A percentile compares a stretch with the other conserved stretches of the same genome.
phyloP scores from a whole-genome alignment of 1,140 invertebrate genomes.

The Littorina saxatilis region DNA sequence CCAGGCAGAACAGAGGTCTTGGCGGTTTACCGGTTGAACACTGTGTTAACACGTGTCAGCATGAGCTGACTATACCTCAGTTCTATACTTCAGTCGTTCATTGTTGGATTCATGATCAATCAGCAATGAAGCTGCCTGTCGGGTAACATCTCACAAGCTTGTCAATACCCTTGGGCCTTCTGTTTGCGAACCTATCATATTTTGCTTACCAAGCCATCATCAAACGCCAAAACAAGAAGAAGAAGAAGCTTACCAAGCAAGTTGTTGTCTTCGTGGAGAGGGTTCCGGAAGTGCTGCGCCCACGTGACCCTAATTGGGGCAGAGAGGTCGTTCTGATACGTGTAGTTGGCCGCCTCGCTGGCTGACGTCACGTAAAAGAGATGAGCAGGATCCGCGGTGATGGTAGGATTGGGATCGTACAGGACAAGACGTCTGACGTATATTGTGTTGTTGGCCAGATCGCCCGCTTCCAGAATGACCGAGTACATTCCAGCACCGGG shows the following conservation, averaged over 20 bases:
- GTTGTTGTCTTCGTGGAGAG: constrained; percentile 44
- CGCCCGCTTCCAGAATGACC: constrained; percentile 50
- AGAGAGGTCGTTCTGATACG: constrained; percentile 32
- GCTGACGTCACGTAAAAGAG: constrained; percentile 30
- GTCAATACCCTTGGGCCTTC: no score
- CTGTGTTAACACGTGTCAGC: no score
- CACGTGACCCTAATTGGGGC: constrained; percentile 37
- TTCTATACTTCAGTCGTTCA: no score
- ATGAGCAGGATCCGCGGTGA: constrained; percentile 37
- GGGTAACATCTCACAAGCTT: no score
- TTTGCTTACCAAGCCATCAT: background rate
- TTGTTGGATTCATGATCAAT: no score
- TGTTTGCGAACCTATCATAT: no score
- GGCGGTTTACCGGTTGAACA: no score
- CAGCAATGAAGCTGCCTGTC: no score
- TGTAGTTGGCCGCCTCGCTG: constrained; percentile 10
- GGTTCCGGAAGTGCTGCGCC: constrained; percentile 48
- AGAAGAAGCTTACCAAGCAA: constrained; percentile 44
- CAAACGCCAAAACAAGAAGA: background rate
- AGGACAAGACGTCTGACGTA: constrained; percentile 49
- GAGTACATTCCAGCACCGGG: constrained; percentile 50
- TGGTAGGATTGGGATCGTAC: constrained; percentile 45
- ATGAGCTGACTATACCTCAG: no score
- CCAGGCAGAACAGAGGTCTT: no score
- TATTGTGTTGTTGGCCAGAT: constrained; percentile 55